Conservation (phyloP, 2,113 vertebrate species). For the Caranx ignobilis region DNA sequence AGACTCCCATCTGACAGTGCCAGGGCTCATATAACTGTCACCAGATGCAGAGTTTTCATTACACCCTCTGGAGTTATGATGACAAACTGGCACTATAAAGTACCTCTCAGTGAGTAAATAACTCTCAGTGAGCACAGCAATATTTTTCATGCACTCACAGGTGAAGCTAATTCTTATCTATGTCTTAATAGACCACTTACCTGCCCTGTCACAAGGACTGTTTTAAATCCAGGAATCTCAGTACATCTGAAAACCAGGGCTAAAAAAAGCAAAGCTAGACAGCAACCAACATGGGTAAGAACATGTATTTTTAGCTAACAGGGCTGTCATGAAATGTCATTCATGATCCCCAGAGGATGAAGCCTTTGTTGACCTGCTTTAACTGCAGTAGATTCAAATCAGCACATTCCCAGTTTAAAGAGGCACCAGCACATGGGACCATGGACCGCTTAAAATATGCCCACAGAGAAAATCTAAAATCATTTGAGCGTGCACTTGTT, state of each 20-base stretch:
- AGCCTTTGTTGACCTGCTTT: neutral
- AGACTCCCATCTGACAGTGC: constrained; percentile 39
- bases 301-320: neutral
- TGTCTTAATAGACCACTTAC: constrained; percentile 1
- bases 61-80: constrained; percentile 39
- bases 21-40: constrained; percentile 50
- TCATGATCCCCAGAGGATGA: neutral
- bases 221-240: neutral
- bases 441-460: too few species aligned
- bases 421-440: too few species aligned
- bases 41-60: constrained; percentile 40
- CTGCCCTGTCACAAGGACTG: neutral
- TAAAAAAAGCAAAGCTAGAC: neutral
- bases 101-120: neutral
- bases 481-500: too few species aligned
- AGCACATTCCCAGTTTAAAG: too few species aligned
- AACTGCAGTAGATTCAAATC: too few species aligned
- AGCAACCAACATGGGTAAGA: neutral
- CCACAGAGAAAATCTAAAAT: too few species aligned
- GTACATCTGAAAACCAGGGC: neutral
- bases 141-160: constrained; percentile 19
- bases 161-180: neutral
- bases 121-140: neutral
- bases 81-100: constrained; percentile 34
- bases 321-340: neutral